Percentiles rank a stretch among this genome's conserved stretches.
These are phyloP conservation scores for Tauraco hartlaubi DNA, from an alignment of 2,797 vertebrate genomes.

Conservation along the genomic window DNA sequence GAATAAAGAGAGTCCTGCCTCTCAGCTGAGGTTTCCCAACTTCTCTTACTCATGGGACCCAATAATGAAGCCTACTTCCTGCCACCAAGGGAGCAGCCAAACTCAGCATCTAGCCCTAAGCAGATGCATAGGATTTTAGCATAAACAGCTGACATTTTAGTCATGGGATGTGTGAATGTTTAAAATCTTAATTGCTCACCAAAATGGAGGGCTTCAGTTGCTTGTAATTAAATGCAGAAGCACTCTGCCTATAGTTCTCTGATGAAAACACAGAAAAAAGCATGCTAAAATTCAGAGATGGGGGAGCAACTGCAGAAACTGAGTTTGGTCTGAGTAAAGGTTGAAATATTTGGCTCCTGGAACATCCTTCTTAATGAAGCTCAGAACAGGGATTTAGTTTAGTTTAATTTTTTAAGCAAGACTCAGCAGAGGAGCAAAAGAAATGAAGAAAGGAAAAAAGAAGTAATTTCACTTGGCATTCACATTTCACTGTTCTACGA, in stretches of 20 bases:
- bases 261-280: neutral
- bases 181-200: neutral
- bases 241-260: neutral
- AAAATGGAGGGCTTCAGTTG: neutral
- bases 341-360: slow-evolving; percentile 55
- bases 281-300: neutral
- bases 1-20: neutral
- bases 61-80: neutral
- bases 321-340: slow-evolving; percentile 42
- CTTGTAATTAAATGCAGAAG: slow-evolving; percentile 48
- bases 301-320: slow-evolving; percentile 18
- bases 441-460: neutral
- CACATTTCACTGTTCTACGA: neutral
- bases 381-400: slow-evolving; percentile 27
- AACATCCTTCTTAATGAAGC: slow-evolving; percentile 50
- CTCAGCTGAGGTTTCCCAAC: neutral
- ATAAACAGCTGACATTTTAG: neutral
- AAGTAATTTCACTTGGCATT: neutral
- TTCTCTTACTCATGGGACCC: neutral
- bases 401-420: slow-evolving; percentile 33
- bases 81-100: neutral
- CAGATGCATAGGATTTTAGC: neutral
- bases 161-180: neutral
- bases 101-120: neutral
- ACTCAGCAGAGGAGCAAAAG: neutral